A percentile compares a stretch with the other conserved stretches of the same genome.
phyloP scores from a whole-genome alignment of 2,113 vertebrate species.

The Rhinogobius similis region DNA sequence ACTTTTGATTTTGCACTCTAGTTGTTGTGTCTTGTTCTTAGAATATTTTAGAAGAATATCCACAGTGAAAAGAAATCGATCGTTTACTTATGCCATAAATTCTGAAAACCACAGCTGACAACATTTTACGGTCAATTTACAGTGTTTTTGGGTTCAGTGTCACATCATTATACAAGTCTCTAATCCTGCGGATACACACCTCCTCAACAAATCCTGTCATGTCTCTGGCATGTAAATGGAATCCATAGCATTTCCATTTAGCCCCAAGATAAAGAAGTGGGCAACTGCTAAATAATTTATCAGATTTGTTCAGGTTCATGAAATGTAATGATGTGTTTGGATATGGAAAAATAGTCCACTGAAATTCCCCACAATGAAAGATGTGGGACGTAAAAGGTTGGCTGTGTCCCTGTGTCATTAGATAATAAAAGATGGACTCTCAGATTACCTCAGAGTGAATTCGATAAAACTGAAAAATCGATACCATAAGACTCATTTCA shows the following conservation, averaged over 20 bases:
- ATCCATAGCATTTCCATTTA: conserved; percentile 7
- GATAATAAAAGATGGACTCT: not conserved
- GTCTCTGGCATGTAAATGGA: not conserved
- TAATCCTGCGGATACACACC: conserved; percentile 1
- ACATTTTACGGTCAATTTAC: not conserved
- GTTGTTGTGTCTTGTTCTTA: not conserved
- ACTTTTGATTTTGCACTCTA: too few relatives aligned
- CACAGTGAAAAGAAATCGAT: not conserved
- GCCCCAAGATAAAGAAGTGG: not conserved
- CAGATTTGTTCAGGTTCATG: not conserved
- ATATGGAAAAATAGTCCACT: too few relatives aligned
- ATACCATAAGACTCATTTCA: not conserved
- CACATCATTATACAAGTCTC: not conserved
- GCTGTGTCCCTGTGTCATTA: not conserved
- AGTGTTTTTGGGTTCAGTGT: not conserved
- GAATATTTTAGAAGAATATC: not conserved
- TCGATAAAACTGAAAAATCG: not conserved
- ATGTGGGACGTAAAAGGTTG: too few relatives aligned
- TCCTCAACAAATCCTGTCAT: not conserved
- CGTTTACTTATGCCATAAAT: too few relatives aligned
- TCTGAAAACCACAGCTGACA: not conserved
- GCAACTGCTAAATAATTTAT: not conserved
- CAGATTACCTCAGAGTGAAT: not conserved
- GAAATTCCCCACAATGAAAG: too few relatives aligned
- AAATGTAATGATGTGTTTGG: not conserved